These are phyloP conservation scores for Gari tellinella DNA, from an alignment of 2,888 invertebrate species.

Conservation along the genomic window DNA sequence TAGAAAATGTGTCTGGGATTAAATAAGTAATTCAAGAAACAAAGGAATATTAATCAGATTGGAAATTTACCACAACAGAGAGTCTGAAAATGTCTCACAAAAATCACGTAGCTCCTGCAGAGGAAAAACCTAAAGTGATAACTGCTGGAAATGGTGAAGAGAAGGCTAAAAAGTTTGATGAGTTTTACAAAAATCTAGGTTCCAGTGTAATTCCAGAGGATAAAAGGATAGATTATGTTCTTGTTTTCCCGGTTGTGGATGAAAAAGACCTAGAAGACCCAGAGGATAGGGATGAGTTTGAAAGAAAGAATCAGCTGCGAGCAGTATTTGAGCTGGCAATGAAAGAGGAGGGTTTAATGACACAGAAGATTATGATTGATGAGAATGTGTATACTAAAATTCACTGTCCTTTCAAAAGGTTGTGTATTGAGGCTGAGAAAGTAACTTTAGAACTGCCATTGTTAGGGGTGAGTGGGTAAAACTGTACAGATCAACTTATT, in stretches of 20 bases:
- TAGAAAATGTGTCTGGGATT: too few relatives aligned
- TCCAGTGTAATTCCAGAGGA: conserved; percentile 60
- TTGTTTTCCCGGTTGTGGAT: conserved; percentile 62
- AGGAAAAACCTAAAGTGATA: background rate
- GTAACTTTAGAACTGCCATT: conserved; percentile 83
- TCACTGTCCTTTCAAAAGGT: conserved; percentile 80
- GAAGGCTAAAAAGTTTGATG: conserved; percentile 55
- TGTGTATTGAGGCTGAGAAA: conserved; percentile 82
- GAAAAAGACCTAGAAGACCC: conserved; percentile 35
- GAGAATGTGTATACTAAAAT: conserved; percentile 72
- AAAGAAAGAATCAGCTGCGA: conserved; percentile 46
- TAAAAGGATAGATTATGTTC: conserved; percentile 81
- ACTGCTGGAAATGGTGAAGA: conserved; percentile 30
- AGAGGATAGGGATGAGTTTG: conserved; percentile 43
- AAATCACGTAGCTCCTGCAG: too few relatives aligned
- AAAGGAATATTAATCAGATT: too few relatives aligned
- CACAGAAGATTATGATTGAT: conserved; percentile 68
- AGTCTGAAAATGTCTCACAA: too few relatives aligned
- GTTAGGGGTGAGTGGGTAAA: conserved; percentile 74
- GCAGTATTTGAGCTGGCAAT: conserved; percentile 73
- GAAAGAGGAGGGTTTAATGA: conserved; percentile 72
- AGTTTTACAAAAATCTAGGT: conserved; percentile 65
- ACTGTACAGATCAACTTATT: background rate
- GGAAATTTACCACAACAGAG: too few relatives aligned
- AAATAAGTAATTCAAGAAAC: too few relatives aligned